A percentile compares a stretch with the other conserved stretches of the same genome.
These are phyloP conservation scores for Cossypha polioptera DNA, from an alignment of 2,797 vertebrate genomes.

Conservation along the genomic window DNA sequence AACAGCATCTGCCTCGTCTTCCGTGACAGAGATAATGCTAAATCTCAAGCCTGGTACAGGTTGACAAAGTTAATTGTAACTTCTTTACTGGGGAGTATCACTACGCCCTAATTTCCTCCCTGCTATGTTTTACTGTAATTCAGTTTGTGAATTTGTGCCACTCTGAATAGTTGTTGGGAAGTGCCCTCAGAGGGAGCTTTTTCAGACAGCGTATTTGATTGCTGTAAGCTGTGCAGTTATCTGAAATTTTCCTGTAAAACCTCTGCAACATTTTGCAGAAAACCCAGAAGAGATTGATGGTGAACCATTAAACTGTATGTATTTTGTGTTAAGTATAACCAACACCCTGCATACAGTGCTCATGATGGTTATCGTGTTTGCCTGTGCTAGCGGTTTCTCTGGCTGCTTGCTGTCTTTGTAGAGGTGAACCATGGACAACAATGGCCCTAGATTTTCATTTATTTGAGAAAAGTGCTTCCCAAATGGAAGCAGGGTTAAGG, in stretches of 20 bases:
- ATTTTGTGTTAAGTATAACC: neutral
- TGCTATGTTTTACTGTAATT: neutral
- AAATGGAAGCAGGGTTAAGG: neutral
- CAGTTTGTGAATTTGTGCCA: fast-evolving
- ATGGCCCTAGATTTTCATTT: neutral
- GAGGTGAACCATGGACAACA: neutral
- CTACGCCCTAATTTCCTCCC: neutral
- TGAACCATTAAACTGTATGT: neutral
- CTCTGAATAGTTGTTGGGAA: neutral
- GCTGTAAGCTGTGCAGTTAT: neutral
- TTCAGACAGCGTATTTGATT: neutral
- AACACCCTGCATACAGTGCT: neutral
- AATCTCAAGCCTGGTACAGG: neutral
- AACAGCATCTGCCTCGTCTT: neutral
- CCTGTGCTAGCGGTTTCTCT: neutral
- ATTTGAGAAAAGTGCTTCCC: neutral
- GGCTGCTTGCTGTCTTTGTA: neutral
- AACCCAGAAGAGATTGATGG: neutral
- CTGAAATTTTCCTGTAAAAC: neutral
- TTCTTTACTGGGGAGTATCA: neutral
- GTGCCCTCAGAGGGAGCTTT: neutral
- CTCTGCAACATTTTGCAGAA: neutral
- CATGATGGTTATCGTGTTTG: fast-evolving
- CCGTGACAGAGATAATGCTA: fast-evolving
- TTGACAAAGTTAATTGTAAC: neutral